A percentile compares a stretch with the other conserved stretches of the same genome.
phyloP scores from a whole-genome alignment of 2,797 vertebrate species.

The Melanogrammus aeglefinus region DNA sequence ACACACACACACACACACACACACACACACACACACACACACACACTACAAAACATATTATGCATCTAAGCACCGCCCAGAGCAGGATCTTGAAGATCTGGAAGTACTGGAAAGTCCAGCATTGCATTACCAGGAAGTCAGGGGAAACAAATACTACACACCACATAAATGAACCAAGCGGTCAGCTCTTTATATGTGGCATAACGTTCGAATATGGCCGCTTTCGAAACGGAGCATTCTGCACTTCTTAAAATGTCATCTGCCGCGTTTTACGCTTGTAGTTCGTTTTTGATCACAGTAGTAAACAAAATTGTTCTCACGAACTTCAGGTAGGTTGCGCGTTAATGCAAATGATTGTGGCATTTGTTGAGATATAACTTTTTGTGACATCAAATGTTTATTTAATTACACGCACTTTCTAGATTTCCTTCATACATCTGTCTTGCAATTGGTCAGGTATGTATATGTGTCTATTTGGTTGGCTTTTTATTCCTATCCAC shows the following conservation, averaged over 20 bases:
- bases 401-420: background rate
- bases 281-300: conserved; percentile 83
- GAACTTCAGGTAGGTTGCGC: conserved; percentile 78
- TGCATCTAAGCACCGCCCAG: background rate
- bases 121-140: background rate
- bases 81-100: background rate
- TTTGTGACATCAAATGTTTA: background rate
- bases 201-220: background rate
- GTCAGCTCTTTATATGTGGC: background rate
- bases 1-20: too few species aligned
- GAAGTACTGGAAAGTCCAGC: background rate
- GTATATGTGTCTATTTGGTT: conserved; percentile 2
- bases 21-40: too few species aligned
- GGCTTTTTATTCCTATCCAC: background rate
- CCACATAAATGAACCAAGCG: too few species aligned
- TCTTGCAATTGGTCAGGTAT: conserved; percentile 75
- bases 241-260: conserved; percentile 64
- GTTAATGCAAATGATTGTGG: background rate
- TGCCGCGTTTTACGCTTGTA: conserved; percentile 80
- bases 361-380: background rate
- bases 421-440: conserved; percentile 76
- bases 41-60: too few species aligned
- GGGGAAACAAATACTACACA: background rate
- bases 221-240: conserved; percentile 27
- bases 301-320: conserved; percentile 88